Percentiles rank a stretch among this genome's conserved stretches.
Conservation (phyloP, 2,797 vertebrate species). For the Eidolon dupreanum region DNA sequence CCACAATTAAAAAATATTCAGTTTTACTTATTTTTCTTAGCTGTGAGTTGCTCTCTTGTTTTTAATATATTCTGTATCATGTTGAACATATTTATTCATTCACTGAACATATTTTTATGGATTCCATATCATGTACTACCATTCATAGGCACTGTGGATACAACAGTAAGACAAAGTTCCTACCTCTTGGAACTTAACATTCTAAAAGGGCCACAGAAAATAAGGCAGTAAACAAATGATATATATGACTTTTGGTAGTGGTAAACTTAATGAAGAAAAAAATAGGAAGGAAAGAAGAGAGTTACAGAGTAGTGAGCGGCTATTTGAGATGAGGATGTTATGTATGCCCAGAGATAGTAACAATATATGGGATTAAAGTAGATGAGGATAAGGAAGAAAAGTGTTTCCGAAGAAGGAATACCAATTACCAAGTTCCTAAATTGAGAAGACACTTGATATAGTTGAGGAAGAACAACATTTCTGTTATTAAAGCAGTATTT, state of each 20-base stretch:
- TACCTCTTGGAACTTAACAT: background rate
- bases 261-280: background rate
- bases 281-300: background rate
- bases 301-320: background rate
- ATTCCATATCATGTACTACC: background rate
- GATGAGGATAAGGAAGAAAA: background rate
- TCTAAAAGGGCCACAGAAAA: background rate
- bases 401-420: background rate
- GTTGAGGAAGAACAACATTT: background rate
- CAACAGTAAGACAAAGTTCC: background rate
- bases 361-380: background rate
- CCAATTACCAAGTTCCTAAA: background rate
- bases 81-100: background rate
- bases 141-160: background rate
- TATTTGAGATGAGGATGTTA: background rate
- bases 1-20: background rate
- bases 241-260: background rate
- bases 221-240: background rate
- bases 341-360: background rate
- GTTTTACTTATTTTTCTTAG: background rate
- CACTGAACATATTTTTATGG: background rate
- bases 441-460: background rate
- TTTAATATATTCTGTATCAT: background rate
- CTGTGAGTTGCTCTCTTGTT: background rate
- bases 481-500: background rate